phyloP scores from a whole-genome alignment of 2,113 vertebrate species.

The Phyllostomus discolor region DNA sequence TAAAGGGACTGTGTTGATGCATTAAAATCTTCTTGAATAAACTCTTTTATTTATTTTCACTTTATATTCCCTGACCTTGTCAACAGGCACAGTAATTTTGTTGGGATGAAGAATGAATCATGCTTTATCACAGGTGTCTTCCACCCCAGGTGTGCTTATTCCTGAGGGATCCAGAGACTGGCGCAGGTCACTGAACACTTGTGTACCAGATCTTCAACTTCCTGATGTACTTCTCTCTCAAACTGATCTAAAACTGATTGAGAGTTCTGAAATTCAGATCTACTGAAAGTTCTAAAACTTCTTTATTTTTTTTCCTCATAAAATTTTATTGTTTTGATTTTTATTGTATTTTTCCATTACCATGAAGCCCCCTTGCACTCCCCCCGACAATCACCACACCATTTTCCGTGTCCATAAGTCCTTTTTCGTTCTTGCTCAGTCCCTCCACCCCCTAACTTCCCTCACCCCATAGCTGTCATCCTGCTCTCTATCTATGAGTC shows the following conservation, averaged over 20 bases:
- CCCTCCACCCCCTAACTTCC: too few species aligned
- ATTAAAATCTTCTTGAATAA: constrained; percentile 34
- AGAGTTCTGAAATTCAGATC: neutral
- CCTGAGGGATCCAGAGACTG: neutral
- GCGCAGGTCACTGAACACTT: neutral
- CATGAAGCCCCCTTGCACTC: too few species aligned
- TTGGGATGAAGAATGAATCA: neutral
- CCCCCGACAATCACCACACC: too few species aligned
- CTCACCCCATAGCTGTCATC: too few species aligned
- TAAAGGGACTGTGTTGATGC: neutral
- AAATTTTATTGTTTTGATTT: too few species aligned
- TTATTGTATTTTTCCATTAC: too few species aligned
- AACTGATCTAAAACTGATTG: neutral
- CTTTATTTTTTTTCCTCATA: neutral
- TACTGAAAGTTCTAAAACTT: neutral
- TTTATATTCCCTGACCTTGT: constrained; percentile 31
- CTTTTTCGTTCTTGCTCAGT: too few species aligned
- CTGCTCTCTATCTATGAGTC: too few species aligned
- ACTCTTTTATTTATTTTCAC: constrained; percentile 32
- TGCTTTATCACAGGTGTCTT: neutral
- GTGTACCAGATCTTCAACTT: neutral
- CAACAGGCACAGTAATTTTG: neutral
- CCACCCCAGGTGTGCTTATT: neutral
- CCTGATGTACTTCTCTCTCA: neutral
- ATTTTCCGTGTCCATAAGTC: too few species aligned